phyloP scores from a whole-genome alignment of 2,113 vertebrate genomes.

The Myanophis thanlyinensis region DNA sequence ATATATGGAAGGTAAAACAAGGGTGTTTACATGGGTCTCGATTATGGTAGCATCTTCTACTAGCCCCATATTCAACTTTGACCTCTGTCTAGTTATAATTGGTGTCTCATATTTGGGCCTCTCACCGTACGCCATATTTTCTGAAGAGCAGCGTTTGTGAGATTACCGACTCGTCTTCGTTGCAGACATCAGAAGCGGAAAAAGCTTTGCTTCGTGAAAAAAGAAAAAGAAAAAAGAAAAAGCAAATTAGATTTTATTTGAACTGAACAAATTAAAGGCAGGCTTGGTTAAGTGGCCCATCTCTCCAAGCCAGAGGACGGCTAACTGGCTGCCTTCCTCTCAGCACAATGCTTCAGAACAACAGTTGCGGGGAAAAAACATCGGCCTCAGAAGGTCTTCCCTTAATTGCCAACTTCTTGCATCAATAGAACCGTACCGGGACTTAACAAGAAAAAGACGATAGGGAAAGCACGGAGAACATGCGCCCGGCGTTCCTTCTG shows the following conservation, averaged over 20 bases:
- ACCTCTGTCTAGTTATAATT: neutral
- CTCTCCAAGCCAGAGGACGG: slow-evolving; percentile 15
- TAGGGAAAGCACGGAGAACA: neutral
- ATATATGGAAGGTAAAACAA: neutral
- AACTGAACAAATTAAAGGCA: slow-evolving; percentile 21
- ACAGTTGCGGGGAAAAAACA: slow-evolving; percentile 25
- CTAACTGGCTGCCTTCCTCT: slow-evolving; percentile 30
- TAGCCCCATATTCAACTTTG: neutral
- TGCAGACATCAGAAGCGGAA: slow-evolving; percentile 24
- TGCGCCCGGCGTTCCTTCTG: neutral
- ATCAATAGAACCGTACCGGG: slow-evolving; percentile 39
- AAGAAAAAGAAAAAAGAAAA: neutral
- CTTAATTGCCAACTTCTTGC: slow-evolving; percentile 41
- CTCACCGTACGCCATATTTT: slow-evolving; percentile 1
- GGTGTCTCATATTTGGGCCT: slow-evolving; percentile 3
- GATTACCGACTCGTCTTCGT: neutral
- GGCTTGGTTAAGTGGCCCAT: neutral
- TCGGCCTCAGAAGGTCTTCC: slow-evolving; percentile 46
- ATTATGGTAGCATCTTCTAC: neutral
- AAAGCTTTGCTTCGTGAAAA: slow-evolving; percentile 31
- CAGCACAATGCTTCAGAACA: slow-evolving; percentile 28
- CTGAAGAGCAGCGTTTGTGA: neutral
- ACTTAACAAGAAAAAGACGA: slow-evolving; percentile 37
- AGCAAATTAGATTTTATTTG: slow-evolving; percentile 54
- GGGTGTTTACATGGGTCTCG: neutral